These are phyloP conservation scores for Eupeodes corollae DNA, from an alignment of 1,140 invertebrate genomes.

Conservation along the genomic window DNA sequence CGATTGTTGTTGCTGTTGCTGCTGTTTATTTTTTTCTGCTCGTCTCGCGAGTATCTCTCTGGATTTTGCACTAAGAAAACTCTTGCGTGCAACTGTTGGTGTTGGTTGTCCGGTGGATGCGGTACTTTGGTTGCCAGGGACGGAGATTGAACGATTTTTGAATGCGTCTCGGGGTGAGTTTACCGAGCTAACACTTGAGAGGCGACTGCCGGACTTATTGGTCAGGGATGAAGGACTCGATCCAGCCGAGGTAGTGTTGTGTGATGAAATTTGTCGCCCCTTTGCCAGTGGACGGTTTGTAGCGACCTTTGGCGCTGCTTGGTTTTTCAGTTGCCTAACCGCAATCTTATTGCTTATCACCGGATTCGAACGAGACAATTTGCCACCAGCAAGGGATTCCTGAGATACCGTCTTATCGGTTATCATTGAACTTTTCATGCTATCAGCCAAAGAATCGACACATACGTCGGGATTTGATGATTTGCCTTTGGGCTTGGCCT, in stretches of 20 bases:
- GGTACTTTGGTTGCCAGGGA: constrained; percentile 11
- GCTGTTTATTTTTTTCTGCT: constrained; percentile 29
- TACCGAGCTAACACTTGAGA: constrained; percentile 28
- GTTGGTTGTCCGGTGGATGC: constrained; percentile 5
- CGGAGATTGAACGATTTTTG: constrained; percentile 32
- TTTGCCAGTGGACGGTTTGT: too few species aligned
- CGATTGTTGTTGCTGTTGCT: constrained; percentile 22
- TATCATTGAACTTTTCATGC: constrained; percentile 37
- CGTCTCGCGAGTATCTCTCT: constrained; percentile 32
- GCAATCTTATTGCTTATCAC: not conserved
- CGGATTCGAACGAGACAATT: constrained; percentile 8
- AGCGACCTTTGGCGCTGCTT: not conserved
- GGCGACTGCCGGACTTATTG: constrained; percentile 31
- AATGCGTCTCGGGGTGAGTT: constrained; percentile 27
- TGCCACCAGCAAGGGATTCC: constrained; percentile 25
- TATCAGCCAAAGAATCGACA: constrained; percentile 42
- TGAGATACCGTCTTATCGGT: constrained; percentile 37
- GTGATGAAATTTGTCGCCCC: constrained; percentile 16
- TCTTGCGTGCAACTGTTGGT: constrained; percentile 11
- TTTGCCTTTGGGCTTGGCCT: constrained; percentile 14
- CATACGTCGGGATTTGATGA: constrained; percentile 35
- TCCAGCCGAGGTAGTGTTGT: constrained; percentile 28
- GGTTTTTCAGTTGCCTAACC: not conserved
- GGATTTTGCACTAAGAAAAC: constrained; percentile 33
- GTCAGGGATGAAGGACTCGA: constrained; percentile 34